Percentiles rank a stretch among this genome's conserved stretches.
phyloP scores from a whole-genome alignment of 2,888 invertebrate species.

The Agrochola circellaris region DNA sequence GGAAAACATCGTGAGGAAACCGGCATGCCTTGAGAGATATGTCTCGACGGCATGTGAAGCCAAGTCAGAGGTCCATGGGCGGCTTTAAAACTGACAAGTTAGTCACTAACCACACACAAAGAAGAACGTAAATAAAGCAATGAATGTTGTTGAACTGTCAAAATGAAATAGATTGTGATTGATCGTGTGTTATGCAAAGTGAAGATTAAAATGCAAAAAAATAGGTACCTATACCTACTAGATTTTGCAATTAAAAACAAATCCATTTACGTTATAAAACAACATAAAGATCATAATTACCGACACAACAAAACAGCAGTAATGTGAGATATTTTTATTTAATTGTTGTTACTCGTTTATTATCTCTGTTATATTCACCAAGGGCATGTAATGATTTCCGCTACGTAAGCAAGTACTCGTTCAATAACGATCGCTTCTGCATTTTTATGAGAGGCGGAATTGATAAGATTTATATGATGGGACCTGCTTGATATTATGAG shows the following conservation, averaged over 20 bases:
- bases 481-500: background rate
- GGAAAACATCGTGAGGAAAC: too few relatives aligned
- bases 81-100: too few relatives aligned
- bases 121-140: too few relatives aligned
- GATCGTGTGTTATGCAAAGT: too few relatives aligned
- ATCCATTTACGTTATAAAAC: background rate
- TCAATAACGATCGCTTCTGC: background rate
- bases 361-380: conserved; percentile 46
- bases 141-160: too few relatives aligned
- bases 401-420: conserved; percentile 19
- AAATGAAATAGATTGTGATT: too few relatives aligned
- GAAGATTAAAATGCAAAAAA: too few relatives aligned
- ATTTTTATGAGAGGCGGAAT: background rate
- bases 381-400: conserved; percentile 56
- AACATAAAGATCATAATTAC: background rate
- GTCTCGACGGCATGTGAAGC: too few relatives aligned
- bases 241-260: background rate
- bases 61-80: too few relatives aligned
- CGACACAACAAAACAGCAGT: conserved; percentile 1
- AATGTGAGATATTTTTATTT: conserved; percentile 36
- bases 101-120: too few relatives aligned
- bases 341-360: conserved; percentile 31
- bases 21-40: too few relatives aligned
- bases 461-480: background rate
- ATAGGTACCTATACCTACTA: too few relatives aligned